Conservation (phyloP, 2,113 vertebrate species). For the Opisthocomus hoazin region DNA sequence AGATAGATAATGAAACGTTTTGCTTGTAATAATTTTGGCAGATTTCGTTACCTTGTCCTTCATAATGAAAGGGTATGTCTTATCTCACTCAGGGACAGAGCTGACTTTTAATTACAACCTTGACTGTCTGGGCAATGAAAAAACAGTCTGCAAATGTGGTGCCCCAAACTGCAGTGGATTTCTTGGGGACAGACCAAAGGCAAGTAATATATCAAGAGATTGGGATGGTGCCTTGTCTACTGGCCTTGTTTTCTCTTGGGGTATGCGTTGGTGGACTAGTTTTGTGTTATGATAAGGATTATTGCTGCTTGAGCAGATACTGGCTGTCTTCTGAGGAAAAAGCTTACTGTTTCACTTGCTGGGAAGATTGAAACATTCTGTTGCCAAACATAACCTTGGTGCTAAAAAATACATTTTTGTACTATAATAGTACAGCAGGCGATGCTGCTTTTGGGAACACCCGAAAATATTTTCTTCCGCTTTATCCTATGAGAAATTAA, state of each 20-base stretch:
- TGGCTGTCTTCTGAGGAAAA: not conserved
- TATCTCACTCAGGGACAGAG: conserved; percentile 81
- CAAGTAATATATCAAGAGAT: conserved; percentile 23
- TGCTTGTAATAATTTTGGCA: not conserved
- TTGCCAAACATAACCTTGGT: not conserved
- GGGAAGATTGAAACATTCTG: not conserved
- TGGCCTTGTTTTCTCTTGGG: not conserved
- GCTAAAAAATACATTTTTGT: not conserved
- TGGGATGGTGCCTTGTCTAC: not conserved
- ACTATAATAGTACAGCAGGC: not conserved
- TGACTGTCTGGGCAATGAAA: conserved; percentile 97
- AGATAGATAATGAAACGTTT: not conserved
- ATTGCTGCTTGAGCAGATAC: not conserved
- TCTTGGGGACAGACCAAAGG: conserved; percentile 96
- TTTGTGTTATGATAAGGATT: not conserved
- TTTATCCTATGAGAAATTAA: not conserved
- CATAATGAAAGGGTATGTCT: not conserved
- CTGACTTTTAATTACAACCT: conserved; percentile 98
- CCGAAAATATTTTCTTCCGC: not conserved
- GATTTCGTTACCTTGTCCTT: not conserved
- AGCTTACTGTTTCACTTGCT: not conserved
- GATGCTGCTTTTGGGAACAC: not conserved
- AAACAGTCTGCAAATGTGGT: conserved; percentile 91
- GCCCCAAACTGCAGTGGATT: conserved; percentile 98
- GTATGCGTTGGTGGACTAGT: not conserved